Conservation (phyloP, 2,888 invertebrate species). For the Spodoptera picta region DNA sequence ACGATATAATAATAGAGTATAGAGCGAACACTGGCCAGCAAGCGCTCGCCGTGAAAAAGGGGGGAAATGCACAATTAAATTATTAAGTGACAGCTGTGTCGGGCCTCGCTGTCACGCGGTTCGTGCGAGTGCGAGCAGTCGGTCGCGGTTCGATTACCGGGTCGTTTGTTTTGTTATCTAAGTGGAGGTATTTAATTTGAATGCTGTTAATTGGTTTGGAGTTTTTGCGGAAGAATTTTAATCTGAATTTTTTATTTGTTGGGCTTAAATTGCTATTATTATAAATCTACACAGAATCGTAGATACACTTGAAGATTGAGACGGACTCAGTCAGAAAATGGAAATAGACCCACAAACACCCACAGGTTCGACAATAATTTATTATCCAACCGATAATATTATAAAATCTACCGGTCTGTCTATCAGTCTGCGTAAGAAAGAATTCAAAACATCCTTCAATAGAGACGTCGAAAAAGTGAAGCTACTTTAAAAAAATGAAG, state of each 20-base stretch:
- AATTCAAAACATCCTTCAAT: constrained; percentile 16
- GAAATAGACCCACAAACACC: too few relatives aligned
- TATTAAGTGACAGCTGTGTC: constrained; percentile 78
- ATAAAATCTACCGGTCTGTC: too few relatives aligned
- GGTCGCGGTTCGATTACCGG: constrained; percentile 54
- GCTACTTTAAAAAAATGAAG: constrained; percentile 59
- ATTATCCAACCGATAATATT: too few relatives aligned
- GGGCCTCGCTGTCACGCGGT: constrained; percentile 55
- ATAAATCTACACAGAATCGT: too few relatives aligned
- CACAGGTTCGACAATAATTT: too few relatives aligned
- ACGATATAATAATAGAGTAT: constrained; percentile 39
- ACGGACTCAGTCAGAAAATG: too few relatives aligned
- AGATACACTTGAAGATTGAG: too few relatives aligned
- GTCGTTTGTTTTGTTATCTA: neutral
- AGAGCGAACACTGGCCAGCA: constrained; percentile 24
- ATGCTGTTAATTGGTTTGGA: constrained; percentile 1
- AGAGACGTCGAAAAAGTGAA: constrained; percentile 46
- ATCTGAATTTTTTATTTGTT: too few relatives aligned
- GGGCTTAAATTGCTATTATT: too few relatives aligned
- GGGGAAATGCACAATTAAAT: constrained; percentile 81
- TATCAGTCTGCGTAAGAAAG: too few relatives aligned
- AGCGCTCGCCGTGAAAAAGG: constrained; percentile 67
- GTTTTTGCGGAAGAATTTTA: too few relatives aligned
- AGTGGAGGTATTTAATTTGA: constrained; percentile 10
- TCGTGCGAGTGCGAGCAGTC: constrained; percentile 16